phyloP scores from a whole-genome alignment of 2,888 invertebrate species.

The Dolichopus griseipennis region DNA sequence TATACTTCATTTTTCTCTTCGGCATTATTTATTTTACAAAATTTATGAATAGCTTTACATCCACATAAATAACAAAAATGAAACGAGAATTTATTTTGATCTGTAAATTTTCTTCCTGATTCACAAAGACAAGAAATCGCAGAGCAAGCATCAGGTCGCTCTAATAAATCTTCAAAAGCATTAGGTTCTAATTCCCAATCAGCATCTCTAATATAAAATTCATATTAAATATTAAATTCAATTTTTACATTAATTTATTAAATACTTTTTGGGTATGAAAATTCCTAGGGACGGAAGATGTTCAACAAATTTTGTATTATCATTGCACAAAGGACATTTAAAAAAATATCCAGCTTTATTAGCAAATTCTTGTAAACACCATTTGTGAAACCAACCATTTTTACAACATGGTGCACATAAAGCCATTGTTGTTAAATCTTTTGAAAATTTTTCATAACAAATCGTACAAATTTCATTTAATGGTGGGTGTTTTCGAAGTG shows the following conservation, averaged over 20 bases:
- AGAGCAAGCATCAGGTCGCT: conserved; percentile 54
- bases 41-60: conserved; percentile 25
- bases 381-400: conserved; percentile 66
- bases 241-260: too few species aligned
- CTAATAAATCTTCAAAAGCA: conserved; percentile 63
- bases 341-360: conserved; percentile 70
- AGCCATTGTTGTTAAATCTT: conserved; percentile 28
- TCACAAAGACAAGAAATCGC: conserved; percentile 53
- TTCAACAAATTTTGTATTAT: conserved; percentile 50
- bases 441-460: conserved; percentile 51
- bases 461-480: conserved; percentile 50
- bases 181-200: conserved; percentile 72
- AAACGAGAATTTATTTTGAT: conserved; percentile 22
- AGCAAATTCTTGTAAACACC: conserved; percentile 63
- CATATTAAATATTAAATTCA: not conserved
- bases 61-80: conserved; percentile 32
- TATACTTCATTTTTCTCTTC: conserved; percentile 1
- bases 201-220: conserved; percentile 56
- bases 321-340: conserved; percentile 76
- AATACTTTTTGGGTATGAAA: conserved; percentile 70
- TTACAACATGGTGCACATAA: conserved; percentile 64
- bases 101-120: conserved; percentile 44
- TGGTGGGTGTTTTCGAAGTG: conserved; percentile 14
- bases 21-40: conserved; percentile 15
- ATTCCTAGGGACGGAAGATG: conserved; percentile 49